phyloP scores from a whole-genome alignment of 2,797 vertebrate genomes.

The Zonotrichia albicollis region DNA sequence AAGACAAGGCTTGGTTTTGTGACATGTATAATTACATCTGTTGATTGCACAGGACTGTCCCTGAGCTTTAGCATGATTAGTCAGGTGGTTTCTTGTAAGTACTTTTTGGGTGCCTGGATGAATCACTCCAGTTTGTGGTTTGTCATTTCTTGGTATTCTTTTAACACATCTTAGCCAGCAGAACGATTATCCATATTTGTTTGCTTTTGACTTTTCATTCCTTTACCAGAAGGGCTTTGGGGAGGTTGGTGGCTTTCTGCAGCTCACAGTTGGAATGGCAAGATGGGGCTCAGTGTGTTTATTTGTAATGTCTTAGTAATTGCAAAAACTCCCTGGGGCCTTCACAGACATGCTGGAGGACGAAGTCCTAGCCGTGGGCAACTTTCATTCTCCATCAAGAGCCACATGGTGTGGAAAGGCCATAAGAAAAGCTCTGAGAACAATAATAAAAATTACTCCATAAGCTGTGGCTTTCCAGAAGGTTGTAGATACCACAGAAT shows the following conservation, averaged over 20 bases:
- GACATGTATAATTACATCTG: background rate
- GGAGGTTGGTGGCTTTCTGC: background rate
- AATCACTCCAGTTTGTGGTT: constrained; percentile 7
- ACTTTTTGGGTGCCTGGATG: constrained; percentile 5
- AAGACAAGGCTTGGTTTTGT: background rate
- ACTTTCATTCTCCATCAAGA: background rate
- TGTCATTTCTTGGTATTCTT: background rate
- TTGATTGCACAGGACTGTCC: background rate
- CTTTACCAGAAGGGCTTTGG: background rate
- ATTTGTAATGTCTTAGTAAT: background rate
- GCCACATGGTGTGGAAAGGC: background rate
- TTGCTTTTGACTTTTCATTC: background rate
- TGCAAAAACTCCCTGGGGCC: background rate
- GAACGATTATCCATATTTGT: background rate
- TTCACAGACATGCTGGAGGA: background rate
- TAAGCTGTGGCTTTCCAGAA: background rate
- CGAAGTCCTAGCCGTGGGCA: background rate
- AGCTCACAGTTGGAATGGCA: background rate
- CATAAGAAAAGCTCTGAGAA: background rate
- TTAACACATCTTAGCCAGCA: background rate
- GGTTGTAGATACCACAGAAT: background rate
- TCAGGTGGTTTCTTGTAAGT: constrained; percentile 26
- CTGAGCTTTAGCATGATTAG: constrained; percentile 7
- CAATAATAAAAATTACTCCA: background rate
- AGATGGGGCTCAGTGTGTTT: background rate